phyloP scores from a whole-genome alignment of 2,888 invertebrate species.

The Drosophila anomelani region DNA sequence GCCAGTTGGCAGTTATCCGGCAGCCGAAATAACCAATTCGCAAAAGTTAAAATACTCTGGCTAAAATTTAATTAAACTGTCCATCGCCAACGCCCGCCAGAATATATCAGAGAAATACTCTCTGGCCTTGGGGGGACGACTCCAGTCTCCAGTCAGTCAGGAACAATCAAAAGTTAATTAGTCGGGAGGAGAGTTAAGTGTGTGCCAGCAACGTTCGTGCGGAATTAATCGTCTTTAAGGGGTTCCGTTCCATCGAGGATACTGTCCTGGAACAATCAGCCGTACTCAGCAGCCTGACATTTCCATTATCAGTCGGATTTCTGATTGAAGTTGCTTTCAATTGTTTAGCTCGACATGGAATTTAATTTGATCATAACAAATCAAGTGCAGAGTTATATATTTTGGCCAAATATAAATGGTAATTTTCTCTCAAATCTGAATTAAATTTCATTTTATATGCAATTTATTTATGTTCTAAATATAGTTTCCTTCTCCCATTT shows the following conservation, averaged over 20 bases:
- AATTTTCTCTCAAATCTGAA: neutral
- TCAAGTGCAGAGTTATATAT: neutral
- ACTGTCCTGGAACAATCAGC: slow-evolving; percentile 21
- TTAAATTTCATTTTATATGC: no score
- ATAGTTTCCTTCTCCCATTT: neutral
- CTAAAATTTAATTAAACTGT: slow-evolving; percentile 44
- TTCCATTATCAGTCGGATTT: slow-evolving; percentile 6
- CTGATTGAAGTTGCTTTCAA: slow-evolving; percentile 1
- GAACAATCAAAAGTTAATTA: slow-evolving; percentile 46
- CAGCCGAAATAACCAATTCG: slow-evolving; percentile 47
- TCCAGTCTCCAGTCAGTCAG: slow-evolving; percentile 23
- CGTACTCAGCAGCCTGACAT: slow-evolving; percentile 6
- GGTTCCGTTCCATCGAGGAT: slow-evolving; percentile 13
- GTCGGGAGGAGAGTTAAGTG: slow-evolving; percentile 33
- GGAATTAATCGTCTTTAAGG: slow-evolving; percentile 38
- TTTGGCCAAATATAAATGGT: neutral
- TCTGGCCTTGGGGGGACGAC: slow-evolving; percentile 21
- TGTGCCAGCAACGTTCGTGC: slow-evolving; percentile 36
- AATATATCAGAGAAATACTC: slow-evolving; percentile 9
- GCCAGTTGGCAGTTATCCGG: slow-evolving; percentile 8
- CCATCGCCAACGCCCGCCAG: slow-evolving; percentile 25
- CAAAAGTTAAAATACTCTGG: slow-evolving; percentile 34
- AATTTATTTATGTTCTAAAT: neutral
- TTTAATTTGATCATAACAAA: slow-evolving; percentile 1
- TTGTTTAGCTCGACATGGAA: neutral